These are phyloP conservation scores for Nestor notabilis DNA, from an alignment of 2,113 vertebrate species.

Conservation along the genomic window DNA sequence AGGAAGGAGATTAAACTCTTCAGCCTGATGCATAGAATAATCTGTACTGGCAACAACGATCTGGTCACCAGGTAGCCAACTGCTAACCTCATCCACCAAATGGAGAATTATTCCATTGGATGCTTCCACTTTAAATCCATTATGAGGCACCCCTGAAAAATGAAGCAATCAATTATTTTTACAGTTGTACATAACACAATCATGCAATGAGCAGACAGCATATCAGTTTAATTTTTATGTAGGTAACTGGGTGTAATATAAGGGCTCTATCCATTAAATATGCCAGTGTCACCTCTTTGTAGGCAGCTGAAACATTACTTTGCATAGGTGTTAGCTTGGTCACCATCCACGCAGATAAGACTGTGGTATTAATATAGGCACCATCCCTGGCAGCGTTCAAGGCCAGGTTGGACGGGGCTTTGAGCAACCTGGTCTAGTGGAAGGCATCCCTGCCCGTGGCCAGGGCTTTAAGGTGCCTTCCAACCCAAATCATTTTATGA, in stretches of 20 bases:
- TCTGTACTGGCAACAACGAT: slow-evolving; percentile 54
- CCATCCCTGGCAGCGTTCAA: not conserved
- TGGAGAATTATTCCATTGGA: slow-evolving; percentile 47
- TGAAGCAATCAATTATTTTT: not conserved
- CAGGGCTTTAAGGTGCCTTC: not conserved
- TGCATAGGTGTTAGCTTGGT: not conserved
- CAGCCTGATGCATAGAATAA: slow-evolving; percentile 62
- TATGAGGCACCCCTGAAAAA: slow-evolving; percentile 46
- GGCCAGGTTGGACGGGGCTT: not conserved
- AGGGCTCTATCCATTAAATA: not conserved
- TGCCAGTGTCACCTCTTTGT: not conserved
- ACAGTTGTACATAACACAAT: not conserved
- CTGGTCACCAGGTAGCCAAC: slow-evolving; percentile 52
- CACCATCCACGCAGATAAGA: rapidly evolving
- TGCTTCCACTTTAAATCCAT: slow-evolving; percentile 60
- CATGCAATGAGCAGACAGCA: not conserved
- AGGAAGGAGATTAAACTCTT: slow-evolving; percentile 63
- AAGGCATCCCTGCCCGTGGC: not conserved
- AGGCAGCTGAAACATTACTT: not conserved
- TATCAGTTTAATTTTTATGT: not conserved
- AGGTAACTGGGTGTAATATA: not conserved
- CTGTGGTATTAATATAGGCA: not conserved
- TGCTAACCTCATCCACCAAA: slow-evolving; percentile 57
- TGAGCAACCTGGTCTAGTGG: not conserved
- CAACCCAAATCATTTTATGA: not conserved